phyloP scores from a whole-genome alignment of 2,888 invertebrate genomes.

The Agonopterix arenella region DNA sequence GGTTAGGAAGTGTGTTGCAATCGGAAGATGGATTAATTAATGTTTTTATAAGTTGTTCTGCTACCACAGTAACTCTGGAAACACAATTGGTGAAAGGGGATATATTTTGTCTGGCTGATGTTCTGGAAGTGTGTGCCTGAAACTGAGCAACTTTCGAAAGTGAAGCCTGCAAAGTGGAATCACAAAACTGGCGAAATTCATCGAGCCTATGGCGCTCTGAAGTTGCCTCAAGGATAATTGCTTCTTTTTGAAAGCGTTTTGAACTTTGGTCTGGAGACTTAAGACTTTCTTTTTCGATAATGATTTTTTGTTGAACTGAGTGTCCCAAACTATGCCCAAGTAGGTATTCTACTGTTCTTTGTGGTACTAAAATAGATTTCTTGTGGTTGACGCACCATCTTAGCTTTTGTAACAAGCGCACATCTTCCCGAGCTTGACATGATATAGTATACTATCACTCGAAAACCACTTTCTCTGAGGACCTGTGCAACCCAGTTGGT shows the following conservation, averaged over 20 bases:
- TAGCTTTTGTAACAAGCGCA: constrained; percentile 2
- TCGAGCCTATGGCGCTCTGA: constrained; percentile 8
- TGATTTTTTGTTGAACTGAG: constrained; percentile 2
- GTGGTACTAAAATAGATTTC: constrained; percentile 12
- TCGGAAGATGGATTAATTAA: background rate
- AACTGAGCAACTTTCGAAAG: constrained; percentile 5
- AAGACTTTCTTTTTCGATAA: background rate
- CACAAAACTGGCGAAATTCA: constrained; percentile 6
- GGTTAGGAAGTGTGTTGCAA: background rate
- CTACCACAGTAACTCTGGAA: background rate
- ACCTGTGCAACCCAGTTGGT: constrained; percentile 5
- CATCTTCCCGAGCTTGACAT: background rate
- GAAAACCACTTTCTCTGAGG: background rate
- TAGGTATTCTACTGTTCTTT: constrained; percentile 5
- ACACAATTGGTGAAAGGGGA: background rate
- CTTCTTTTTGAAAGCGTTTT: background rate
- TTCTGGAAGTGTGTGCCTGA: background rate
- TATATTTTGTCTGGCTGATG: background rate
- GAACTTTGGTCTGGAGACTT: constrained; percentile 4
- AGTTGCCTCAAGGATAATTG: background rate
- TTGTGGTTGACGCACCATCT: constrained; percentile 14
- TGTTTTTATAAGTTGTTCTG: background rate
- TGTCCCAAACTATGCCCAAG: background rate
- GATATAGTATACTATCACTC: background rate
- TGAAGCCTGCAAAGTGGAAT: background rate